phyloP scores from a whole-genome alignment of 2,888 invertebrate species.

The Odontomyia ornata region DNA sequence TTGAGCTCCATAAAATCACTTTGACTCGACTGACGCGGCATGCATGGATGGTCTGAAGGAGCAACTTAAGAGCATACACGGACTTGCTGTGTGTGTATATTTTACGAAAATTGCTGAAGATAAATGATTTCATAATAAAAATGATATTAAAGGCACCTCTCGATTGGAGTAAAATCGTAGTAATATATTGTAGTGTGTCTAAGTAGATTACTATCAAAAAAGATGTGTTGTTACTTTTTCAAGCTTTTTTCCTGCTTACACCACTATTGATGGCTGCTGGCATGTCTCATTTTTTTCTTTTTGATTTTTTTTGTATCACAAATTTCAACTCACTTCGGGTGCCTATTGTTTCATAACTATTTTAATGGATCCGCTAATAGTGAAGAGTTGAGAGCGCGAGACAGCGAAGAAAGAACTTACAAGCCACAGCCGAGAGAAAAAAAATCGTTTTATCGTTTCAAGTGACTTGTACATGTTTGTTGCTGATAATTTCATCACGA shows the following conservation, averaged over 20 bases:
- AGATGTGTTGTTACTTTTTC: slow-evolving; percentile 14
- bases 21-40: not conserved
- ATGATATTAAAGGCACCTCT: slow-evolving; percentile 37
- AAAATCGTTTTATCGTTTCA: slow-evolving; percentile 35
- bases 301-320: not conserved
- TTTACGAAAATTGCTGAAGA: slow-evolving; percentile 16
- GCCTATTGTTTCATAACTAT: slow-evolving; percentile 33
- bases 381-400: not conserved
- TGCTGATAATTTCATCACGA: slow-evolving; percentile 40
- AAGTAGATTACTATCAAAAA: slow-evolving; percentile 37
- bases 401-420: too few relatives aligned
- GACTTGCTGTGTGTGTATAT: not conserved
- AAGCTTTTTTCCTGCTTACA: not conserved
- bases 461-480: slow-evolving; percentile 38
- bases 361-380: slow-evolving; percentile 37
- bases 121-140: slow-evolving; percentile 40
- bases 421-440: too few relatives aligned
- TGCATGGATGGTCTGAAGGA: too few relatives aligned
- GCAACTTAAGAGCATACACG: too few relatives aligned
- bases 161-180: slow-evolving; percentile 1
- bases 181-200: slow-evolving; percentile 31
- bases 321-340: not conserved
- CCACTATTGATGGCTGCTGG: not conserved
- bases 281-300: too few relatives aligned
- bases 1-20: slow-evolving; percentile 11